Evolutionary conservation across 2,113 vertebrate species (phyloP).

Genomic region (Spea multiplicata): DNA sequence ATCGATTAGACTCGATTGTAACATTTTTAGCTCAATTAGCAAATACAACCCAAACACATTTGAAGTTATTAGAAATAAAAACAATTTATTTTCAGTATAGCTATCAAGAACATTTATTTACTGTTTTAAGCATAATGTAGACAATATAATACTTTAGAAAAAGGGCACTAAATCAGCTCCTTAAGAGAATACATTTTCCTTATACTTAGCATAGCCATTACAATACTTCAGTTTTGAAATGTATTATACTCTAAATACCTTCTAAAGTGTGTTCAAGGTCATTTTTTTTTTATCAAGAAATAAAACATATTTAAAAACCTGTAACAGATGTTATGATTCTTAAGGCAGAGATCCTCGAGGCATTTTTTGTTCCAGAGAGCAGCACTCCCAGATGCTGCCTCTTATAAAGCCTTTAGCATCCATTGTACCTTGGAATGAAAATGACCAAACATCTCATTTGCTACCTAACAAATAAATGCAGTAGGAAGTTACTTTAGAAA

Average conservation of each 20-base stretch:
- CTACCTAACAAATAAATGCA: conserved; percentile 22
- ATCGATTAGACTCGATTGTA: too few species aligned
- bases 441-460: conserved; percentile 38
- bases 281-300: conserved; percentile 34
- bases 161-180: too few species aligned
- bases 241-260: conserved; percentile 28
- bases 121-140: not conserved
- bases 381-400: conserved; percentile 39
- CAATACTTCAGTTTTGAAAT: not conserved
- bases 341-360: conserved; percentile 39
- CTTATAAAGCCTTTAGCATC: conserved; percentile 46
- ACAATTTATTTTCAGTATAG: not conserved
- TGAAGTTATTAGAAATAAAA: not conserved
- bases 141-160: not conserved
- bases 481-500: conserved; percentile 28
- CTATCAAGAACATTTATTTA: not conserved
- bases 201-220: not conserved
- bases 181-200: too few species aligned
- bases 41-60: not conserved
- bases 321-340: conserved; percentile 45
- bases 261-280: conserved; percentile 35
- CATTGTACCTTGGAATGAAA: conserved; percentile 40
- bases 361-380: conserved; percentile 45
- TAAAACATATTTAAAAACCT: conserved; percentile 41
- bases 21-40: too few species aligned